Base-by-base conservation (phyloP, 2,797 vertebrate genomes). In the Mormyrops boulengeri region DNA sequence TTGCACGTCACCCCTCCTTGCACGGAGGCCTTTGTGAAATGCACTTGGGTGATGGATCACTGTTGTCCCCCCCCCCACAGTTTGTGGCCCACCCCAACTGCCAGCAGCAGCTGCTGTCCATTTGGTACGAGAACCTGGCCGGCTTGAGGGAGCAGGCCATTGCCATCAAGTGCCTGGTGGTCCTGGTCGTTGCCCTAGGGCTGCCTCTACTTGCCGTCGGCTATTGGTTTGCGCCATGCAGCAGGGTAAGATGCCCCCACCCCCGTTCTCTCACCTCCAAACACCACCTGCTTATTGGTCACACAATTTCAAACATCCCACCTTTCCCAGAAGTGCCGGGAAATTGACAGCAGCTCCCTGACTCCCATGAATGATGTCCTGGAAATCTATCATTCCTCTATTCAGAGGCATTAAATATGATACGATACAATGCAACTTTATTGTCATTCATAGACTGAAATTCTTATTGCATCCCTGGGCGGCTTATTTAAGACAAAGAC, bases 31-130 rank as follows among this genome's bases (percentile, higher is more conserved):
- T 38, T 34, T 26, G 3, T 66, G 66, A 73, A 73, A 34, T 38
- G 6, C n/a, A 49, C 80, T 19, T 9, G 7, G n/a, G 44, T 55
- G 85, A 52, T 53, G 44, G n/a, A 38, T 22, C 4, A 17, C 22
- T 34, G 50, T 55, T 66, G 60, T 4, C n/a, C 34, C 11, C 55
- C 12, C 77, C 11, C 19, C 49, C 50, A 60, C 95, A 98, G 97
- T 98, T 98, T 91, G 97, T 98, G 91, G 97, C 97, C 85, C 97
- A 98, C 92, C 97, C 97, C 89, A 98, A 97, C 94, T 98, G 97
- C 92, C 97, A 98, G 94, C 97, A 98, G 89, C 97, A 98, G 93
- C 94, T 98, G 34, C 92, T 97, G 94, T 97, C 96, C 0, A 97
- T 98, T 94, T 98, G 97, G 97, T 98, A 98, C 66, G 97, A 97